Percentiles rank a stretch among this genome's conserved stretches.
These are phyloP conservation scores for Oikopleura vanhoeffeni DNA, from an alignment of 23 tunicate species.

Conservation along the genomic window DNA sequence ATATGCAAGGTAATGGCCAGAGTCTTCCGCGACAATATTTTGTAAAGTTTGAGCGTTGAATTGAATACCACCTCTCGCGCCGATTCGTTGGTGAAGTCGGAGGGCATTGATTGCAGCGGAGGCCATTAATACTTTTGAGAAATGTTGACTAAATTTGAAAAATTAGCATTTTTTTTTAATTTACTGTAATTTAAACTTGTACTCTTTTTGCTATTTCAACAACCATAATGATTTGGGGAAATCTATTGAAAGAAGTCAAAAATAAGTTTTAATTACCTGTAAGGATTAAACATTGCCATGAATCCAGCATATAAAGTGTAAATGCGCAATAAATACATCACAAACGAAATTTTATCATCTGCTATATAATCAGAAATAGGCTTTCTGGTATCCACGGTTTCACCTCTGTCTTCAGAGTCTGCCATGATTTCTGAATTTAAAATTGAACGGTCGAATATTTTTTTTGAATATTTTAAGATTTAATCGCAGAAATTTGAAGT, in stretches of 20 bases:
- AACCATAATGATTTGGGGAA: too few species aligned
- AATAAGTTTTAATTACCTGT: neutral
- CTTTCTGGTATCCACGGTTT: too few species aligned
- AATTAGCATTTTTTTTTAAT: neutral
- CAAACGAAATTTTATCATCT: neutral
- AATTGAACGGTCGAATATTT: too few species aligned
- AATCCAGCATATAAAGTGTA: neutral
- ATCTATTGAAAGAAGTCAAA: too few species aligned
- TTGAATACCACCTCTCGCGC: neutral
- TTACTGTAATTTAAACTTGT: too few species aligned
- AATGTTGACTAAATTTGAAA: neutral
- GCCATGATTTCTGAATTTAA: too few species aligned
- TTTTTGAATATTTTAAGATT: too few species aligned
- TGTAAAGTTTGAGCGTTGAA: neutral
- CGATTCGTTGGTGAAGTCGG: neutral
- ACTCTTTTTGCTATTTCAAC: too few species aligned
- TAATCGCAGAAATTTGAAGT: too few species aligned
- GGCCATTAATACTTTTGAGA: neutral
- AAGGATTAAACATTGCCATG: conserved; percentile 3
- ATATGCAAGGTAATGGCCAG: conserved; percentile 9
- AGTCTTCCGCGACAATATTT: conserved; percentile 8
- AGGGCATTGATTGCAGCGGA: neutral
- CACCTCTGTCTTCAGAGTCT: too few species aligned
- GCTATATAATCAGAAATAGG: neutral
- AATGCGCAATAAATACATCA: neutral